Percentiles rank a stretch among this genome's conserved stretches.
These are phyloP conservation scores for Thecophora atra DNA, from an alignment of 2,888 invertebrate species.

Conservation along the genomic window DNA sequence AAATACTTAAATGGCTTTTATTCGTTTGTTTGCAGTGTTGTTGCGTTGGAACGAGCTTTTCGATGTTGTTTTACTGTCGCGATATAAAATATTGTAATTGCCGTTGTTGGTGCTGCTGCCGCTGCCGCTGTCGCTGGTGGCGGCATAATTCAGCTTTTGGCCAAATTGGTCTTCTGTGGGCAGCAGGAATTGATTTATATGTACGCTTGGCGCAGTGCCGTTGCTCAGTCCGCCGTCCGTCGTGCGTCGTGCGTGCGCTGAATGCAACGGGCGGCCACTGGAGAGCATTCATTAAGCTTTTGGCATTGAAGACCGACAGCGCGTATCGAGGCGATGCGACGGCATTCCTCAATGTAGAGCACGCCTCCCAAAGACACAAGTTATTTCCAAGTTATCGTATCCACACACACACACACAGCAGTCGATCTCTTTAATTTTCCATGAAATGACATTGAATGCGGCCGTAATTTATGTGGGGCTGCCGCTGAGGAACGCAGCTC, in stretches of 20 bases:
- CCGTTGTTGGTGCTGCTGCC: neutral
- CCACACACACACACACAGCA: neutral
- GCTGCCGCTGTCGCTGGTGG: conserved; percentile 3
- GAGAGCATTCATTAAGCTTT: conserved; percentile 21
- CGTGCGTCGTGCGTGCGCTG: conserved; percentile 17
- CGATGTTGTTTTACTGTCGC: neutral
- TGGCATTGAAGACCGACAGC: conserved; percentile 1
- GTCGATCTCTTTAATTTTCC: conserved; percentile 24
- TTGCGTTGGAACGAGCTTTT: neutral
- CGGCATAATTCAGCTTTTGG: conserved; percentile 25
- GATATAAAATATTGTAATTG: neutral
- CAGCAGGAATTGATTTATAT: conserved; percentile 19
- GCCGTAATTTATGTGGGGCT: conserved; percentile 15
- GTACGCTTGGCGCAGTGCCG: neutral
- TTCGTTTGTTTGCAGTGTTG: conserved; percentile 7
- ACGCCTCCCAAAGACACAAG: neutral
- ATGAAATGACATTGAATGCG: conserved; percentile 28
- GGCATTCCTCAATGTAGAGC: conserved; percentile 21
- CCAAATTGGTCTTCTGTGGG: conserved; percentile 20
- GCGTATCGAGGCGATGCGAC: neutral
- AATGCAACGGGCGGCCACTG: conserved; percentile 18
- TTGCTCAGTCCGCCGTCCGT: neutral
- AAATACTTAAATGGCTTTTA: conserved; percentile 19
- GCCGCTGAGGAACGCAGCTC: neutral
- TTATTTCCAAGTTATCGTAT: neutral